These are phyloP conservation scores for Heliconius ismenius DNA, from an alignment of 2,888 invertebrate species.

Conservation along the genomic window DNA sequence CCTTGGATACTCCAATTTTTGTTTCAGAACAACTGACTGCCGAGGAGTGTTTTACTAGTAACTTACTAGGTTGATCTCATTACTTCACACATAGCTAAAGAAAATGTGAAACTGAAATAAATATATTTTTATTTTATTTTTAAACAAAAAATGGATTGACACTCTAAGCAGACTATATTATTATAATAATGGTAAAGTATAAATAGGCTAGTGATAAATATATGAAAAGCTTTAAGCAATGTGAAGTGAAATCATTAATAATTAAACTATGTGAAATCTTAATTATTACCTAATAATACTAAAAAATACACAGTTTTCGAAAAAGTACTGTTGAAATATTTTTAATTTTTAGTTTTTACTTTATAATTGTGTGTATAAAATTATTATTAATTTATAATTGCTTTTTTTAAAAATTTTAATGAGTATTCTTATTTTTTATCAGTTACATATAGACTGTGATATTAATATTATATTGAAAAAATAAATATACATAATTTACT, in stretches of 20 bases:
- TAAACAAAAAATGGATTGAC: no score
- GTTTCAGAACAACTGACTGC: no score
- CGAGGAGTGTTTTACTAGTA: no score
- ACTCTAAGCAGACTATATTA: no score
- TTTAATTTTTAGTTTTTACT: neutral
- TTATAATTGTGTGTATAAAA: neutral
- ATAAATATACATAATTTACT: neutral
- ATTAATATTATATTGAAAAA: neutral
- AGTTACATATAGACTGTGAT: neutral
- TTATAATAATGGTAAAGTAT: no score
- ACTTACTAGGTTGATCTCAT: no score
- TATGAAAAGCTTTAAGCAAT: neutral
- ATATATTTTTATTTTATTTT: no score
- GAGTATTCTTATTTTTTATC: neutral
- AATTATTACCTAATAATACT: slow-evolving; percentile 14
- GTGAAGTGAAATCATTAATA: neutral
- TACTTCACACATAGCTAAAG: no score
- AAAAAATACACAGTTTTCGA: neutral
- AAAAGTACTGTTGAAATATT: neutral
- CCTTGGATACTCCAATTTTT: no score
- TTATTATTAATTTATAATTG: neutral
- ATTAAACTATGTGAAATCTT: neutral
- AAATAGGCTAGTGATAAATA: neutral
- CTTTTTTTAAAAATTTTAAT: neutral
- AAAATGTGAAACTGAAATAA: no score